Base-by-base conservation (phyloP, 1,140 invertebrate genomes). In the Drosophila repleta region DNA sequence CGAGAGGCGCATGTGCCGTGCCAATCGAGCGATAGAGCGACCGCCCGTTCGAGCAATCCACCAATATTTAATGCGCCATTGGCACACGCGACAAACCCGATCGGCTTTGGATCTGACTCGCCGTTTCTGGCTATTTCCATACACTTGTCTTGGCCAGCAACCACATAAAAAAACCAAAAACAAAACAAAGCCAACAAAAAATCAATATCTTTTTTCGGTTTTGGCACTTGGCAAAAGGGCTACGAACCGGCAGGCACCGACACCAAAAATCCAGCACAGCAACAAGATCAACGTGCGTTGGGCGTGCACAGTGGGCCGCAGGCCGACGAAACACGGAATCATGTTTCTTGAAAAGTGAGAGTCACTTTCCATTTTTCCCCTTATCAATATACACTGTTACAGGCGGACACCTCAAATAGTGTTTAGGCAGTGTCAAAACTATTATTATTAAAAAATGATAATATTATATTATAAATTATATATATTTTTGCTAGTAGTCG, bases 131-230 rank as follows among this genome's bases (percentile, higher is more conserved):
- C 48, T 57, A 70, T 82, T 76, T 76, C 61, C 72, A 79, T 63
- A 79, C 76, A 79, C 80, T 84, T 76, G 80, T 80, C 73, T 79
- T 74, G 66, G 56, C 49, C 57, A 49, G 4, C 43, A 15, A 24
- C 26, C 35, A 13, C 26, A 15, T 45, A 21, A 57, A 43, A 52
- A 49, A 51, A 29, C 4, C n/a, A 45, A 39, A 29, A 51, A 66
- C 24, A 41, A 58, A 13, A 49, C 46, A 63, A 35, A 15, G 21
- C 32, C 11, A 32, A 29, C 7, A 63, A 56, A 18, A 32, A 35
- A 57, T 67, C 53, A 45, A 71, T 52, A 71, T 45, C 11, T 18
- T 64, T 11, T 45, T 55, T 21, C 2, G 45, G 17, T 35, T 66
- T 52, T 66, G 37, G 53, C 45, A 53, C 55, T 69, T 77, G 18